phyloP scores from a whole-genome alignment of 2,113 vertebrate genomes.

The Xiphophorus maculatus region DNA sequence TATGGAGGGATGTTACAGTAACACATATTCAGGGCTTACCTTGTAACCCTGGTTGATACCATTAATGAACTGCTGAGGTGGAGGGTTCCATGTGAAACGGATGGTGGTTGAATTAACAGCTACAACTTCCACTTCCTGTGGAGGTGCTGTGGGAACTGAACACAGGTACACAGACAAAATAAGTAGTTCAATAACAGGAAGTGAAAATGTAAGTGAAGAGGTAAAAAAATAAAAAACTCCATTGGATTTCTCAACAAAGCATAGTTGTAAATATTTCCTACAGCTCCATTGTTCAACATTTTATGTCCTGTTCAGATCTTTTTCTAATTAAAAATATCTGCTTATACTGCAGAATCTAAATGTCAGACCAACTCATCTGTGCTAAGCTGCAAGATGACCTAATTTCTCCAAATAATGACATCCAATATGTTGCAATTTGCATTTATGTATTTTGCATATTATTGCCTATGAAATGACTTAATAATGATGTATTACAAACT shows the following conservation, averaged over 20 bases:
- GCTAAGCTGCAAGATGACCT: constrained; percentile 36
- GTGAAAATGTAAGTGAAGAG: not conserved
- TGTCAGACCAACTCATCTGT: constrained; percentile 34
- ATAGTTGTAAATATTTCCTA: constrained; percentile 16
- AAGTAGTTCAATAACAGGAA: constrained; percentile 1
- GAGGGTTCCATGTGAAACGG: constrained; percentile 91
- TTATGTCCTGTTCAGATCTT: constrained; percentile 30
- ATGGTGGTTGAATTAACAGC: constrained; percentile 92
- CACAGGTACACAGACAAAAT: constrained; percentile 34
- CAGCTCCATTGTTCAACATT: constrained; percentile 29
- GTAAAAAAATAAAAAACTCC: not conserved
- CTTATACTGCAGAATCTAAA: constrained; percentile 54
- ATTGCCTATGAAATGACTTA: constrained; percentile 19
- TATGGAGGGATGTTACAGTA: not conserved
- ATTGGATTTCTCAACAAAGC: constrained; percentile 15
- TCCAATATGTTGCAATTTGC: constrained; percentile 35
- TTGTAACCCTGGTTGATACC: constrained; percentile 98
- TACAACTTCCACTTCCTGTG: constrained; percentile 87
- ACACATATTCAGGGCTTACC: constrained; percentile 74
- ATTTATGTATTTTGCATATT: constrained; percentile 26
- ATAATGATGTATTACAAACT: constrained; percentile 19
- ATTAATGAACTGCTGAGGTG: constrained; percentile 95
- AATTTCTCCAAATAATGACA: constrained; percentile 39
- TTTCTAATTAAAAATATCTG: constrained; percentile 47
- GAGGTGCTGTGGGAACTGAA: constrained; percentile 93